Evolutionary conservation across 1,140 invertebrate genomes (phyloP).

Genomic region (Drosophila lowei): DNA sequence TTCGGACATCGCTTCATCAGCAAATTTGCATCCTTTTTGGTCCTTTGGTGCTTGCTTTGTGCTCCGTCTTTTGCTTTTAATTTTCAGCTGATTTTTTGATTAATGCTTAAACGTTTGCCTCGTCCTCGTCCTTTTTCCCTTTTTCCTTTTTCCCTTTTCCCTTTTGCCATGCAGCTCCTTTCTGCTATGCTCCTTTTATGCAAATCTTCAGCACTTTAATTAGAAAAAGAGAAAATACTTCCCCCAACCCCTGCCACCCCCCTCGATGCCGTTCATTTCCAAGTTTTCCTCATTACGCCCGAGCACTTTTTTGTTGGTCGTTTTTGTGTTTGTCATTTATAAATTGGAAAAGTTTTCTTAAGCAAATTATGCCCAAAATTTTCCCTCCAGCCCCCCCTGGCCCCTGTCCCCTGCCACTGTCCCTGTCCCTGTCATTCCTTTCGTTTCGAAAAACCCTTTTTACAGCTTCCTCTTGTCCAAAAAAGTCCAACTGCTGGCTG

Average conservation of each 20-base stretch:
- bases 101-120: constrained; percentile 71
- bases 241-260: too few relatives aligned
- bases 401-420: not conserved
- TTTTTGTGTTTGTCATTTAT: constrained; percentile 82
- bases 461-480: constrained; percentile 1
- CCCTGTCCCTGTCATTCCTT: constrained; percentile 29
- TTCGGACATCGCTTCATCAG: constrained; percentile 44
- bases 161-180: too few relatives aligned
- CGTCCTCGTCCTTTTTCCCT: not conserved
- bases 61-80: constrained; percentile 55
- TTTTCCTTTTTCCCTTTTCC: too few relatives aligned
- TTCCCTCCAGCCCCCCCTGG: constrained; percentile 28
- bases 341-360: constrained; percentile 82
- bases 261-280: constrained; percentile 54
- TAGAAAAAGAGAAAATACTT: constrained; percentile 45
- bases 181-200: constrained; percentile 51
- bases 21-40: constrained; percentile 41
- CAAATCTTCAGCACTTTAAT: constrained; percentile 77
- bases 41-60: constrained; percentile 38
- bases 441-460: constrained; percentile 30
- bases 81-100: constrained; percentile 80
- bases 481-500: constrained; percentile 19
- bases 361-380: constrained; percentile 76
- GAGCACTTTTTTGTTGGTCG: constrained; percentile 31
- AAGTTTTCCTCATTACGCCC: constrained; percentile 66